Base-by-base conservation (phyloP, 2,888 invertebrate genomes). In the Branchipolynoe longqiensis region DNA sequence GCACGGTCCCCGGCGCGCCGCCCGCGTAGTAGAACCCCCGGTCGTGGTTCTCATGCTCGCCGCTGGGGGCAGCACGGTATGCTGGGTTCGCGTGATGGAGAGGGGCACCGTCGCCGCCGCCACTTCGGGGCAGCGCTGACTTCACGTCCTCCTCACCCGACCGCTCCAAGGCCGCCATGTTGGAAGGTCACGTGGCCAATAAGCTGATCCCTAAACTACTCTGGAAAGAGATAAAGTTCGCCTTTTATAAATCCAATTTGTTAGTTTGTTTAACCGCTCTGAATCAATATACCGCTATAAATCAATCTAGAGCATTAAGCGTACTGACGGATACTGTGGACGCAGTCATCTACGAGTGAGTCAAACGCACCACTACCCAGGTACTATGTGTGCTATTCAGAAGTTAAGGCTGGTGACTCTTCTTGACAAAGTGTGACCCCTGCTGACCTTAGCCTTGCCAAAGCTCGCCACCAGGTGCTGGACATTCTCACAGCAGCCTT, bases 361-460 rank as follows among this genome's bases (percentile, higher is more conserved):
- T 18, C 62, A n/a, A 31, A 31, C 3, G 1, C 25, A 1, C 18
- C 36, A 2, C 28, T 54, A 14, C 78, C 48, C 4, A 8, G 78
- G 3, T 78, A 78, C 41, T 78, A 78, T 48, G 48, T 78, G 22
- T 48, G 48, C 48, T 78, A 78, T 28, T 48, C 78, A 12, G 78
- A 78, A 25, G 33, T 18, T 12, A 38, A 69, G 33, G n/a, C 28
- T 33, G 2, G 12, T 8, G 18, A 14, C 22, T 14, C 48, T 40
- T 25, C 33, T 4, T 2, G 1, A 18, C 6, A 33, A 1, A 54
- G 48, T 41, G 48, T 78, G 18, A 36, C 58, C 6, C 82, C 82
- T 8, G 82, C 82, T 33, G 82, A 82, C 31, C 82, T 82, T 33
- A 82, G 82, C 31, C 14, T 82, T 4, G 33, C 58, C 56, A 82